phyloP scores from a whole-genome alignment of 2,113 vertebrate species.

The human (Homo sapiens) region GRCh38 chr1:35277001-35277500 shows the following conservation, averaged over 20 bases:
- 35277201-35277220: neutral
- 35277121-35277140: neutral
- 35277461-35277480: neutral
- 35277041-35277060: neutral
- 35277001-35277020: neutral
- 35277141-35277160: neutral
- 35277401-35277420: neutral
- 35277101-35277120: neutral
- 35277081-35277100: neutral
- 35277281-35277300: conserved; percentile 18
- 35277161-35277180: neutral
- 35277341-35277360: neutral
- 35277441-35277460: neutral
- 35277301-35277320: conserved; percentile 41
- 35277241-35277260: neutral
- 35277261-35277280: conserved; percentile 6
- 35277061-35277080: conserved; percentile 11
- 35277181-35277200: neutral
- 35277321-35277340: neutral
- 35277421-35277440: neutral
- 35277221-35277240: neutral
- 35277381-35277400: neutral
- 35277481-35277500: neutral
- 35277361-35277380: neutral
- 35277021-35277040: neutral